These are phyloP conservation scores for Vanessa tameamea DNA, from an alignment of 1,140 invertebrate genomes.

Conservation along the genomic window DNA sequence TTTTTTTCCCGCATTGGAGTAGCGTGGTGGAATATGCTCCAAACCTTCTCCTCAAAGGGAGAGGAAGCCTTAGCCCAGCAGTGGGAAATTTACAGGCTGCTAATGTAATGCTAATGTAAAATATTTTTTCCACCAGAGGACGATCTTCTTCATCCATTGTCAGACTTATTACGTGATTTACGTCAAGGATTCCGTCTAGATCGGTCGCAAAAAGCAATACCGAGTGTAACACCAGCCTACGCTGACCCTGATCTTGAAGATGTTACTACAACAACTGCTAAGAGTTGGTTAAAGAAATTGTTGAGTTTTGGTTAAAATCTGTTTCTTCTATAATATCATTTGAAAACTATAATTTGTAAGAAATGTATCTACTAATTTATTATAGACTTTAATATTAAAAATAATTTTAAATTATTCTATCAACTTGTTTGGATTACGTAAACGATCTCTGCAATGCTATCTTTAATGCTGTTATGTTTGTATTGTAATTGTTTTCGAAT, in stretches of 20 bases:
- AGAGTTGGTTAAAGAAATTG: slow-evolving; percentile 40
- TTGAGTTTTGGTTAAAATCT: slow-evolving; percentile 25
- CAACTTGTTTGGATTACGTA: not conserved
- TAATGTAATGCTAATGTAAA: no score
- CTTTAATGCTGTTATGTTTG: no score
- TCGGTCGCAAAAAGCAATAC: slow-evolving; percentile 18
- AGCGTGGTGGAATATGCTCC: no score
- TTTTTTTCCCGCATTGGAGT: no score
- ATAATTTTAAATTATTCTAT: not conserved
- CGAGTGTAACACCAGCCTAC: slow-evolving; percentile 39
- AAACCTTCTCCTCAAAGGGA: no score
- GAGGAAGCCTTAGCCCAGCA: no score
- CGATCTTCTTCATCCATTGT: slow-evolving; percentile 44
- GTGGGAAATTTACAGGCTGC: no score
- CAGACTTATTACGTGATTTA: slow-evolving; percentile 58
- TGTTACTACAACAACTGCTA: slow-evolving; percentile 37
- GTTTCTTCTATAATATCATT: not conserved
- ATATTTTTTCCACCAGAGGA: slow-evolving; percentile 36
- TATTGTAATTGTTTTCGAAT: no score
- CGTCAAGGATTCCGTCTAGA: slow-evolving; percentile 54
- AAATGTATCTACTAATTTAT: not conserved
- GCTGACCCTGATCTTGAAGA: slow-evolving; percentile 50
- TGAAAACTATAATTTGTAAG: not conserved
- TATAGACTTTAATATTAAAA: not conserved
- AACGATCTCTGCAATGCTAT: not conserved